These are phyloP conservation scores for Polyploca ridens DNA, from an alignment of 2,888 invertebrate species.

Conservation along the genomic window DNA sequence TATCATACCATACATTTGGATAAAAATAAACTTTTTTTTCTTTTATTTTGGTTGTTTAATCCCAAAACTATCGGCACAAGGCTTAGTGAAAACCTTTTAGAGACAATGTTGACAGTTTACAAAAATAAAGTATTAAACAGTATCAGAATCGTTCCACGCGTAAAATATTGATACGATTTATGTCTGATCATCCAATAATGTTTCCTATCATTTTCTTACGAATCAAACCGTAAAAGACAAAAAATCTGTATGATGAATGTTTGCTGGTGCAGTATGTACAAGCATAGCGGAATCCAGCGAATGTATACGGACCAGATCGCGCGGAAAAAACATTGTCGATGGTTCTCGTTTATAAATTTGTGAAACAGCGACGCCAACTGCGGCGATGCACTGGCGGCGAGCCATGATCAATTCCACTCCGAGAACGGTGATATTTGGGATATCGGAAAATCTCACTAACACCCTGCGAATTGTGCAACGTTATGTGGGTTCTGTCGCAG, in stretches of 20 bases:
- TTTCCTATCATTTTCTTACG: too few species aligned
- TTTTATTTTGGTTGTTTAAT: too few species aligned
- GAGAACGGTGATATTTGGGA: conserved; percentile 33
- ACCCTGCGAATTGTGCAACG: conserved; percentile 21
- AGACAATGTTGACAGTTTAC: too few species aligned
- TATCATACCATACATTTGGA: too few species aligned
- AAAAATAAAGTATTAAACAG: too few species aligned
- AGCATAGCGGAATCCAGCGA: conserved; percentile 22
- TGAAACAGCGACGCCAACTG: conserved; percentile 40
- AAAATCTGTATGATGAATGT: conserved; percentile 21
- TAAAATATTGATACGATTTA: too few species aligned
- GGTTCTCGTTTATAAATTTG: conserved; percentile 23
- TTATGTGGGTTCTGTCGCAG: neutral
- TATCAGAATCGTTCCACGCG: too few species aligned
- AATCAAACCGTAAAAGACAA: neutral
- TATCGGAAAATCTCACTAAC: conserved; percentile 26
- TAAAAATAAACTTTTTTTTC: too few species aligned
- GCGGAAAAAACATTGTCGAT: conserved; percentile 25
- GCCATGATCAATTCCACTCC: conserved; percentile 48
- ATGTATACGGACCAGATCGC: conserved; percentile 23
- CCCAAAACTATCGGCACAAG: too few species aligned
- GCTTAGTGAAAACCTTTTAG: too few species aligned
- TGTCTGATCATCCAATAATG: too few species aligned
- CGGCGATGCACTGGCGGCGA: conserved; percentile 35
- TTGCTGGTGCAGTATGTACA: conserved; percentile 16